These are phyloP conservation scores for Mesitornis unicolor DNA, from an alignment of 2,113 vertebrate genomes.

Conservation along the genomic window DNA sequence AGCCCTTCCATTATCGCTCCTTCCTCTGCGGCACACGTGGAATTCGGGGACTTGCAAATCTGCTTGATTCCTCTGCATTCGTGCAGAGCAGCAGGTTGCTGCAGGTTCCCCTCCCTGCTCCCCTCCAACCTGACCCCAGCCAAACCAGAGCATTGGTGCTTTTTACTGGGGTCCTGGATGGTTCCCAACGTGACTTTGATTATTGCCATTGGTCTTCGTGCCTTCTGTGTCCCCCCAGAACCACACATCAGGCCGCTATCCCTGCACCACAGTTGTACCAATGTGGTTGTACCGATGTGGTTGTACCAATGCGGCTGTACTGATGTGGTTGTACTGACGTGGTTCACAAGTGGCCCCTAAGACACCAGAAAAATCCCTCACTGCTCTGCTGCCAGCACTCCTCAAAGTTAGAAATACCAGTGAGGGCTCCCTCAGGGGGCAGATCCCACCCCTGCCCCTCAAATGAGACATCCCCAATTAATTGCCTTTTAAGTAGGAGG, in stretches of 20 bases:
- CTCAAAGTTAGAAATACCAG: neutral
- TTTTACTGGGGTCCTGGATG: neutral
- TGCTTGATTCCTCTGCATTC: neutral
- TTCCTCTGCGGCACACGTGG: neutral
- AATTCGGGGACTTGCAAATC: constrained; percentile 29
- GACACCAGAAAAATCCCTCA: rapidly evolving
- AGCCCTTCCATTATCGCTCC: constrained; percentile 25
- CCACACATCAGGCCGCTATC: rapidly evolving
- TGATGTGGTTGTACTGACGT: rapidly evolving
- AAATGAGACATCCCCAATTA: neutral
- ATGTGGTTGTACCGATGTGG: rapidly evolving
- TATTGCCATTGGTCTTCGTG: neutral
- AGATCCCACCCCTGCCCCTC: neutral
- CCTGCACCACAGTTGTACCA: rapidly evolving
- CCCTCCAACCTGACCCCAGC: neutral
- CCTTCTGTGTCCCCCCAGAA: neutral
- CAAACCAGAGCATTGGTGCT: neutral
- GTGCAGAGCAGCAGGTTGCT: neutral
- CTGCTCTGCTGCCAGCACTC: neutral
- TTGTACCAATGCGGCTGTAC: too few relatives aligned
- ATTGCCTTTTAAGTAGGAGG: neutral
- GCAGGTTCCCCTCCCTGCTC: neutral
- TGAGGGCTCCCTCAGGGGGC: rapidly evolving
- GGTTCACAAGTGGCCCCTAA: rapidly evolving
- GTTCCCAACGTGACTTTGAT: neutral